phyloP scores from a whole-genome alignment of 2,113 vertebrate species.

The Ctenodactylus gundi region DNA sequence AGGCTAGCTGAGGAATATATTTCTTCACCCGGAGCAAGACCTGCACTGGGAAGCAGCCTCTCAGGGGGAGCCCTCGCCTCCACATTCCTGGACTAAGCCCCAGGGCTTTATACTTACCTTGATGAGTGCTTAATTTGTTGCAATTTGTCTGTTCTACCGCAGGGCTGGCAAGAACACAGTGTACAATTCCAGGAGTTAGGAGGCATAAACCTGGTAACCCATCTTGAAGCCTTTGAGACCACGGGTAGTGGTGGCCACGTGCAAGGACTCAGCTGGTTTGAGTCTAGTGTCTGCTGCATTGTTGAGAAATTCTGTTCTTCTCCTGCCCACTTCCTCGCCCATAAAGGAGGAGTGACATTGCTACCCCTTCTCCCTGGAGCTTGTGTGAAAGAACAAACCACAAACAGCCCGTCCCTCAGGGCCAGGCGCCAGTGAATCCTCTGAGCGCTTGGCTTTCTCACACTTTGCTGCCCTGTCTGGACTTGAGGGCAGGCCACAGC shows the following conservation, averaged over 20 bases:
- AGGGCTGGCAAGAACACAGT: background rate
- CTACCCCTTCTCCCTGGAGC: background rate
- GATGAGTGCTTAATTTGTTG: background rate
- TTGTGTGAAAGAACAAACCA: rapidly evolving
- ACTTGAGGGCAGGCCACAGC: background rate
- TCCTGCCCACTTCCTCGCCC: background rate
- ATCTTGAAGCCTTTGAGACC: background rate
- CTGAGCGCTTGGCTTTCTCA: rapidly evolving
- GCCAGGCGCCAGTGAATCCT: background rate
- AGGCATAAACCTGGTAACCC: background rate
- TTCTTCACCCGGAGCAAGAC: background rate
- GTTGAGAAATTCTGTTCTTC: background rate
- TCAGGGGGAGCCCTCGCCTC: background rate
- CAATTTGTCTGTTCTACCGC: background rate
- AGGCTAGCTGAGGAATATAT: background rate
- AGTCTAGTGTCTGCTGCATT: background rate
- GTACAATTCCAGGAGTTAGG: background rate
- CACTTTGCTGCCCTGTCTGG: background rate
- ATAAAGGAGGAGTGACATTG: background rate
- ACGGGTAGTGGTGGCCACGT: rapidly evolving
- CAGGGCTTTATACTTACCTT: background rate
- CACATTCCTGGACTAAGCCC: background rate
- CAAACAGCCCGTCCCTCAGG: background rate
- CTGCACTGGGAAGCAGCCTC: background rate
- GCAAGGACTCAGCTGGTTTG: background rate